phyloP scores from a whole-genome alignment of 2,888 invertebrate species.

The Gymnoscelis rufifasciata region DNA sequence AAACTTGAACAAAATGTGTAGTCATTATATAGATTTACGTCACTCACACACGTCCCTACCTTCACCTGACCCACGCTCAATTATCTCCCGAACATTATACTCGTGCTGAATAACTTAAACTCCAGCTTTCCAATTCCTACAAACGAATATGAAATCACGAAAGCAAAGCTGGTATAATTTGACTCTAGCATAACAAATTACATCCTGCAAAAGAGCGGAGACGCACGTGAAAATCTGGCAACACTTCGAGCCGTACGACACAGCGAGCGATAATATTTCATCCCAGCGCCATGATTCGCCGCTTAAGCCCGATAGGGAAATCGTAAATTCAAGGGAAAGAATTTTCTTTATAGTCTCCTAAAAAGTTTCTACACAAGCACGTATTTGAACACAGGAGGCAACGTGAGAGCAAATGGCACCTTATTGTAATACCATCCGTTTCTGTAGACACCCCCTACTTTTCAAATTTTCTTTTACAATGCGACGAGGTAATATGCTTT shows the following conservation, averaged over 20 bases:
- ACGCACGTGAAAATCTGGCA: conserved; percentile 34
- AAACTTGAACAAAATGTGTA: too few relatives aligned
- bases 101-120: not conserved
- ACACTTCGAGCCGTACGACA: conserved; percentile 41
- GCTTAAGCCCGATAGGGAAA: conserved; percentile 72
- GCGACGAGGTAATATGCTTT: conserved; percentile 63
- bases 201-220: conserved; percentile 24
- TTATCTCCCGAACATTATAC: too few relatives aligned
- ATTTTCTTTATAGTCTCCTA: conserved; percentile 68
- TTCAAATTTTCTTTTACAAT: conserved; percentile 66
- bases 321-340: conserved; percentile 69
- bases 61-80: too few relatives aligned
- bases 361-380: conserved; percentile 64
- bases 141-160: conserved; percentile 4
- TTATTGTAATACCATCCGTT: conserved; percentile 65
- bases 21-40: too few relatives aligned
- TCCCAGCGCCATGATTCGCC: conserved; percentile 66
- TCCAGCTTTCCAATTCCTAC: not conserved
- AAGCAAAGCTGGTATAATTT: conserved; percentile 21
- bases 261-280: conserved; percentile 63
- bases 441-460: conserved; percentile 57
- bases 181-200: conserved; percentile 28
- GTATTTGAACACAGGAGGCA: conserved; percentile 54
- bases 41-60: too few relatives aligned
- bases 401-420: conserved; percentile 59